phyloP scores from a whole-genome alignment of 2,797 vertebrate species.

The Clarias pachynema region DNA sequence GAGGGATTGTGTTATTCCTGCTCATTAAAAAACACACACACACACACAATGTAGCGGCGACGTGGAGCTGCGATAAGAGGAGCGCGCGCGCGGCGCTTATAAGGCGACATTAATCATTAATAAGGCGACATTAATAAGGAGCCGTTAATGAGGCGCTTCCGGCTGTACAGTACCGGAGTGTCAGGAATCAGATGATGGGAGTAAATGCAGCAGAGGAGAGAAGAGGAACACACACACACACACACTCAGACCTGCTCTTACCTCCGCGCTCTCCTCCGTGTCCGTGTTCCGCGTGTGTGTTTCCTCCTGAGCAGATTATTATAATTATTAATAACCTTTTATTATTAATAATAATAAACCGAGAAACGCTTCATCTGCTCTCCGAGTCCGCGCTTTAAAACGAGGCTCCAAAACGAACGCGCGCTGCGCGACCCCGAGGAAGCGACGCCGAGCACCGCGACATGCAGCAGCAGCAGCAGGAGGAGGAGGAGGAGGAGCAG shows the following conservation, averaged over 20 bases:
- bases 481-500: neutral
- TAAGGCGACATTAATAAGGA: neutral
- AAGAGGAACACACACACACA: neutral
- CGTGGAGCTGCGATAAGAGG: neutral
- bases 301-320: neutral
- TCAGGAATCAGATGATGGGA: neutral
- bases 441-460: neutral
- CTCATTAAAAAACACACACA: neutral
- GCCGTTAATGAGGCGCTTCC: neutral
- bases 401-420: neutral
- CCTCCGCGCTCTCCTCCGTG: neutral
- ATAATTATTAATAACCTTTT: neutral
- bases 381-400: neutral
- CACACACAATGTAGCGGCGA: neutral
- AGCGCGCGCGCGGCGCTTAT: neutral
- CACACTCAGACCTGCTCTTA: neutral
- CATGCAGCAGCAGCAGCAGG: neutral
- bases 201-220: neutral
- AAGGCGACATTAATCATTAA: neutral
- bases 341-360: neutral
- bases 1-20: neutral
- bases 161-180: neutral
- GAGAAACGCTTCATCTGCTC: neutral
- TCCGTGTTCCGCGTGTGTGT: neutral
- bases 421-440: slow-evolving; percentile 13